These are phyloP conservation scores for Lypha dubia DNA, from an alignment of 2,888 invertebrate genomes.

Conservation along the genomic window DNA sequence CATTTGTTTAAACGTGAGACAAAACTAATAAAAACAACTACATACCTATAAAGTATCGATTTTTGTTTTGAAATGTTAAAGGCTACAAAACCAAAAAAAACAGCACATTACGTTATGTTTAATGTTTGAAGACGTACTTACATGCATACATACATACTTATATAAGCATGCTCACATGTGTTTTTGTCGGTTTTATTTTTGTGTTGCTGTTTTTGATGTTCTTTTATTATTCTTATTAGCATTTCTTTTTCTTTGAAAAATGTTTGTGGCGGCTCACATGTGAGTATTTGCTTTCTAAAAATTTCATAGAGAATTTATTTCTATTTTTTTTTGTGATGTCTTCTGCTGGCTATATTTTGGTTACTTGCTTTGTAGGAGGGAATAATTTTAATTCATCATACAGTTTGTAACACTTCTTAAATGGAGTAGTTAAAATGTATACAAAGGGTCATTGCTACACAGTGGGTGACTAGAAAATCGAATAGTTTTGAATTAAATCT, in stretches of 20 bases:
- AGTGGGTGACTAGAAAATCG: neutral
- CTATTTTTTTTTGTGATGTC: constrained; percentile 6
- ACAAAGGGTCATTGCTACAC: neutral
- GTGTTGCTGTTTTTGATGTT: constrained; percentile 17
- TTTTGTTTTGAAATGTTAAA: constrained; percentile 58
- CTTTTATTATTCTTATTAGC: constrained; percentile 50
- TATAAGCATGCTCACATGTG: no score
- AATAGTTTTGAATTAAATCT: no score
- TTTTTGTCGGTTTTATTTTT: constrained; percentile 29
- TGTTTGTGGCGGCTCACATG: constrained; percentile 20
- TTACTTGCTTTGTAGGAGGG: constrained; percentile 2
- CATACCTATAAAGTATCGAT: constrained; percentile 48
- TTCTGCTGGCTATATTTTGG: constrained; percentile 26
- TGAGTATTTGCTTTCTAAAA: constrained; percentile 19
- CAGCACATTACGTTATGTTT: constrained; percentile 30
- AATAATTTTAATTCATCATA: neutral
- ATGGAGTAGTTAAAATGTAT: neutral
- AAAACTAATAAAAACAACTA: constrained; percentile 25
- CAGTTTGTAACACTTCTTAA: neutral
- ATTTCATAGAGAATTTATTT: constrained; percentile 21
- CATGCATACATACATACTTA: no score
- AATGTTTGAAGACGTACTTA: constrained; percentile 15
- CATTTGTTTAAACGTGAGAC: constrained; percentile 35
- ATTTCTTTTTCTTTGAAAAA: constrained; percentile 44
- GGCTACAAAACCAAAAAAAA: constrained; percentile 15